Conservation (phyloP, 1,140 invertebrate genomes). For the Bombus fervidus region DNA sequence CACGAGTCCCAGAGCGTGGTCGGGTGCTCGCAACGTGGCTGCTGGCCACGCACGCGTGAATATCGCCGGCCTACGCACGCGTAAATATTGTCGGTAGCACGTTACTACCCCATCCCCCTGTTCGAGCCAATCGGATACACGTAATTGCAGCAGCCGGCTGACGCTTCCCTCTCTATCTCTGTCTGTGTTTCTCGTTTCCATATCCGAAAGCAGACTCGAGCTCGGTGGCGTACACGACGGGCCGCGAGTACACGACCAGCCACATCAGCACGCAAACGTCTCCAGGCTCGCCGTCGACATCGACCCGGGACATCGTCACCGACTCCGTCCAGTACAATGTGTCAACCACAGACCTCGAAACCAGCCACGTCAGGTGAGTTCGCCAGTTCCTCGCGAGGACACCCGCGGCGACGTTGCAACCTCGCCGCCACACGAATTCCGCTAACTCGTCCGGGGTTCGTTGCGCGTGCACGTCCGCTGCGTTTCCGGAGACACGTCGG, state of each 20-base stretch:
- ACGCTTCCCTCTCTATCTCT: conserved; percentile 17
- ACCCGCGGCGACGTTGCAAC: not conserved
- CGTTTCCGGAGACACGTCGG: conserved; percentile 4
- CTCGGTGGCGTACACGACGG: conserved; percentile 77
- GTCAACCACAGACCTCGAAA: conserved; percentile 75
- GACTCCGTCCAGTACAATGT: conserved; percentile 77
- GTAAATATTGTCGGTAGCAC: conserved; percentile 67
- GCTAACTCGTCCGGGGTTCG: not conserved
- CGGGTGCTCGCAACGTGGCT: conserved; percentile 49
- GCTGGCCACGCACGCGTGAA: conserved; percentile 68
- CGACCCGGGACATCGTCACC: conserved; percentile 73
- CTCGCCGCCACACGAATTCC: not conserved
- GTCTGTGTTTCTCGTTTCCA: conserved; percentile 40
- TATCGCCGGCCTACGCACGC: conserved; percentile 70
- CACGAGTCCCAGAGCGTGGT: conserved; percentile 5
- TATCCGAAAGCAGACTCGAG: conserved; percentile 73
- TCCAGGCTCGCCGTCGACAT: conserved; percentile 67
- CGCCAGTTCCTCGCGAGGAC: conserved; percentile 28
- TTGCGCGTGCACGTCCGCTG: no score
- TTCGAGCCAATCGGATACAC: conserved; percentile 45
- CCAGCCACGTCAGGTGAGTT: conserved; percentile 75
- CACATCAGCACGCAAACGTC: conserved; percentile 76
- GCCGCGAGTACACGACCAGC: conserved; percentile 75
- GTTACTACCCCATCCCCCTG: conserved; percentile 34
- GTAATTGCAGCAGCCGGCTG: conserved; percentile 42